Evolutionary conservation across 1,140 invertebrate species (phyloP).

Genomic region (Aphaenogaster floridana): DNA sequence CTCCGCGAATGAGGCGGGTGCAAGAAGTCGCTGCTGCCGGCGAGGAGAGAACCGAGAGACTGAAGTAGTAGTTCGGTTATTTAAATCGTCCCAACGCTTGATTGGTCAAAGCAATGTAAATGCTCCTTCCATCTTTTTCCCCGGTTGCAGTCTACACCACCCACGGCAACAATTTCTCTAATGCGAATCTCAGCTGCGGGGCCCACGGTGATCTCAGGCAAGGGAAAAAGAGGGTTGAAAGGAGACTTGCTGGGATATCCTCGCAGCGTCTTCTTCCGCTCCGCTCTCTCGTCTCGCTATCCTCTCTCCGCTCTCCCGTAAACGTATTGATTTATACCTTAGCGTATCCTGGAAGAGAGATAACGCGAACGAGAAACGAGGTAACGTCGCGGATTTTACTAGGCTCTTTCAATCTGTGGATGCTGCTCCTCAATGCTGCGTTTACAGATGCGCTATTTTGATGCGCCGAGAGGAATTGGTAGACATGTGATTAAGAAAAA

Average conservation of each 20-base stretch:
- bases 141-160: constrained; percentile 44
- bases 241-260: constrained; percentile 32
- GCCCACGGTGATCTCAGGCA: constrained; percentile 62
- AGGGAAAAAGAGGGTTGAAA: constrained; percentile 40
- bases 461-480: not conserved
- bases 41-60: constrained; percentile 53
- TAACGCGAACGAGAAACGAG: constrained; percentile 63
- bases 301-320: constrained; percentile 3
- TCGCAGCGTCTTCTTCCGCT: constrained; percentile 27
- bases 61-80: constrained; percentile 72
- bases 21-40: constrained; percentile 65
- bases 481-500: not conserved
- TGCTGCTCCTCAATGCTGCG: constrained; percentile 30
- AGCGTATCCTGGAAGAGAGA: constrained; percentile 62
- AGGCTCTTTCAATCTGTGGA: constrained; percentile 62
- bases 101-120: constrained; percentile 79
- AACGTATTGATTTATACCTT: constrained; percentile 76
- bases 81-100: constrained; percentile 75
- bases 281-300: not conserved
- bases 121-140: constrained; percentile 60
- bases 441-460: constrained; percentile 25
- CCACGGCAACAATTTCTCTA: constrained; percentile 75
- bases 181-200: constrained; percentile 75
- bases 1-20: constrained; percentile 37
- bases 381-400: constrained; percentile 65